Conservation (phyloP, 1,140 invertebrate species). For the Trichomalopsis sarcophagae region DNA sequence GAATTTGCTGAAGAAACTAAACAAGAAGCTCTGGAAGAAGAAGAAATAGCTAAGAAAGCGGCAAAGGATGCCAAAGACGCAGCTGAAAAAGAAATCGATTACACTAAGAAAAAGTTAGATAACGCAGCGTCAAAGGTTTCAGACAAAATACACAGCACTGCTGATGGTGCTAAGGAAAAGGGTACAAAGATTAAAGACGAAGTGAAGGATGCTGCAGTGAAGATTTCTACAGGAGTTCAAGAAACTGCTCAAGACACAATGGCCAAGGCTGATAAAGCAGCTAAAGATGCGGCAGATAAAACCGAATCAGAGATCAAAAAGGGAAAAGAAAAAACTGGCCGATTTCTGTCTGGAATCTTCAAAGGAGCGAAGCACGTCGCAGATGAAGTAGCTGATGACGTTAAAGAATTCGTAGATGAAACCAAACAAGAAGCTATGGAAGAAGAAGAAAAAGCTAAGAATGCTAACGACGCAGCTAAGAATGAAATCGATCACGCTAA, state of each 20-base stretch:
- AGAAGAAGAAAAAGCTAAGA: slow-evolving; percentile 29
- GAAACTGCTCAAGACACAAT: slow-evolving; percentile 7
- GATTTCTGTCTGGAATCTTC: slow-evolving; percentile 35
- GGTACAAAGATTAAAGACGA: slow-evolving; percentile 11
- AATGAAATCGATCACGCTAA: background rate
- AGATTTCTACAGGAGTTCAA: background rate
- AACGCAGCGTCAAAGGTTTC: slow-evolving; percentile 12
- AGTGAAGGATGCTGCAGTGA: background rate
- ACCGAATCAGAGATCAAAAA: slow-evolving; percentile 52
- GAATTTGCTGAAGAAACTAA: slow-evolving; percentile 65
- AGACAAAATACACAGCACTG: background rate
- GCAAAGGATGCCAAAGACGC: slow-evolving; percentile 61
- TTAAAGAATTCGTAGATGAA: slow-evolving; percentile 61
- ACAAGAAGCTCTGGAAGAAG: slow-evolving; percentile 59
- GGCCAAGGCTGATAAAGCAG: background rate
- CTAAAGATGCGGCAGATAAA: slow-evolving; percentile 39
- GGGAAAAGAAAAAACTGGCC: slow-evolving; percentile 60
- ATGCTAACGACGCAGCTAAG: slow-evolving; percentile 20
- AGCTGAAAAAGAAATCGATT: slow-evolving; percentile 22
- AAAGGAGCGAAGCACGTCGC: slow-evolving; percentile 64
- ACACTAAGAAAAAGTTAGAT: slow-evolving; percentile 12
- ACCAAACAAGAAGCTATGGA: slow-evolving; percentile 45
- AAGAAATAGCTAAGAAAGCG: slow-evolving; percentile 54
- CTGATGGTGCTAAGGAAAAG: background rate
- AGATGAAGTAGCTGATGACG: slow-evolving; percentile 63